Conservation (phyloP, 2,888 invertebrate species). For the Lypha dubia region DNA sequence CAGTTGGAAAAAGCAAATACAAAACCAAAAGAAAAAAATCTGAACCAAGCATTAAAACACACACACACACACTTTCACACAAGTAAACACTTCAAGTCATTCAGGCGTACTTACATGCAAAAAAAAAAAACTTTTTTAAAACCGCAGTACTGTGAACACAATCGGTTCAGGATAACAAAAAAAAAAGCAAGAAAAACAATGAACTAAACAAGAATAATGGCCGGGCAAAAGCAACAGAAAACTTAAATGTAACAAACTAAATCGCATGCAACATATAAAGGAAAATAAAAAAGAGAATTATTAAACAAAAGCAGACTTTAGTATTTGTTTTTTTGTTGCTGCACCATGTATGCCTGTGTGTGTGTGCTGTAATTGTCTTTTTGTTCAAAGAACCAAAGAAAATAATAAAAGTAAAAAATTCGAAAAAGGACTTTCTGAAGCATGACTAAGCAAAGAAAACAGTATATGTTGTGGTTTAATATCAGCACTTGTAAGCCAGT, state of each 20-base stretch:
- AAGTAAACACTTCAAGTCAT: constrained; percentile 42
- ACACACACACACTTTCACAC: constrained; percentile 34
- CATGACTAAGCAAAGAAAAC: constrained; percentile 60
- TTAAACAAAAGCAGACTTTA: constrained; percentile 35
- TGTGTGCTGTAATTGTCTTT: constrained; percentile 19
- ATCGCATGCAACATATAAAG: constrained; percentile 46
- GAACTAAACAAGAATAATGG: constrained; percentile 29
- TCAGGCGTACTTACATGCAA: constrained; percentile 27
- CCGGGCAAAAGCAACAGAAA: constrained; percentile 38
- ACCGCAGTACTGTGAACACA: constrained; percentile 69
- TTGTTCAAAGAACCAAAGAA: constrained; percentile 21
- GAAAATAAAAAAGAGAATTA: constrained; percentile 35
- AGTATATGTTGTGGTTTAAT: constrained; percentile 74
- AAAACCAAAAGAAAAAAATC: background rate
- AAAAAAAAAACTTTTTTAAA: constrained; percentile 63
- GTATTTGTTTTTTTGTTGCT: background rate
- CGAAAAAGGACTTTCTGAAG: constrained; percentile 58
- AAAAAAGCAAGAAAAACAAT: too few species aligned
- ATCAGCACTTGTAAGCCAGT: constrained; percentile 63
- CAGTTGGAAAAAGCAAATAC: constrained; percentile 21
- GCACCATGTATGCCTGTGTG: background rate
- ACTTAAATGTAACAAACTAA: constrained; percentile 54
- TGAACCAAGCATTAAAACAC: constrained; percentile 9
- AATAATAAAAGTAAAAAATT: constrained; percentile 10
- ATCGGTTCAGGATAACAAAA: constrained; percentile 7